phyloP scores from a whole-genome alignment of 2,113 vertebrate species.

The Limanda limanda region DNA sequence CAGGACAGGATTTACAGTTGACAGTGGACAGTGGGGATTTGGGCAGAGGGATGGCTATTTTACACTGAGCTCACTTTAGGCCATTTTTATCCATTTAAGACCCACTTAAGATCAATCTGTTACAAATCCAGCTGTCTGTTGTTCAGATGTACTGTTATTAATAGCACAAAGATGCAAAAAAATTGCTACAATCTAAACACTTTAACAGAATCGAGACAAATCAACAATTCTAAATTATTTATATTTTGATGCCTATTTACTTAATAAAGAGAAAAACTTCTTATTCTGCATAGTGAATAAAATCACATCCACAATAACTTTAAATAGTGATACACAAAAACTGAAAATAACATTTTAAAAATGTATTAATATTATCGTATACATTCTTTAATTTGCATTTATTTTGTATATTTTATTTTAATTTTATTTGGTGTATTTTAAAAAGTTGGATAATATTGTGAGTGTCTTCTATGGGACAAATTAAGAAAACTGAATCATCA shows the following conservation, averaged over 20 bases:
- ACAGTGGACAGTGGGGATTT: slow-evolving; percentile 61
- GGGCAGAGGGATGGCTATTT: slow-evolving; percentile 50
- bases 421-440: background rate
- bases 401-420: background rate
- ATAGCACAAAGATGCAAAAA: no score
- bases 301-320: background rate
- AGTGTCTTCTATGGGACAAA: background rate
- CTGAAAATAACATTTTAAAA: background rate
- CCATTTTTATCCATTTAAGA: background rate
- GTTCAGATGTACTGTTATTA: background rate
- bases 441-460: no score
- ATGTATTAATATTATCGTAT: no score
- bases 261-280: background rate
- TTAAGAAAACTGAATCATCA: background rate
- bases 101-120: background rate
- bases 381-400: background rate
- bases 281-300: no score
- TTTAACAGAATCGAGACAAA: no score
- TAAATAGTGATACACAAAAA: background rate
- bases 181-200: no score
- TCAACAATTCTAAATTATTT: no score
- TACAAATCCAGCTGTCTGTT: slow-evolving; percentile 19
- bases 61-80: slow-evolving; percentile 19
- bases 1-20: slow-evolving; percentile 68
- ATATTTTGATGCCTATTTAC: no score